phyloP scores from a whole-genome alignment of 2,797 vertebrate genomes.

The Sparus aurata region DNA sequence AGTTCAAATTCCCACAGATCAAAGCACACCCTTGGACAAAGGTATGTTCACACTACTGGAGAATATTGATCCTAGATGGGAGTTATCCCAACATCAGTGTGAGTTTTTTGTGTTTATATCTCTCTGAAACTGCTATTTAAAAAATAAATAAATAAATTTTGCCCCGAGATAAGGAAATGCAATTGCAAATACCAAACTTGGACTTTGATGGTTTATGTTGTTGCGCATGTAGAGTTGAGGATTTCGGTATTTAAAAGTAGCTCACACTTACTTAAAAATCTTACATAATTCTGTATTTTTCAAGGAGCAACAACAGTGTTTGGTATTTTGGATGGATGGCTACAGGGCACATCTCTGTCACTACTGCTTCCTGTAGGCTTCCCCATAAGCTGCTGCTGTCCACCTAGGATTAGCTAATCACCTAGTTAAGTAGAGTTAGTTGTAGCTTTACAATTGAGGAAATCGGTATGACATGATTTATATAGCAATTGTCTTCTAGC shows the following conservation, averaged over 20 bases:
- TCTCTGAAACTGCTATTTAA: no score
- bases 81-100: neutral
- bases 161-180: neutral
- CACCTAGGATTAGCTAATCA: neutral
- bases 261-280: neutral
- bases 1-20: constrained; percentile 98
- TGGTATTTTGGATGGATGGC: neutral
- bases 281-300: neutral
- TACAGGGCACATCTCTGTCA: neutral
- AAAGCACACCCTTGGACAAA: constrained; percentile 98
- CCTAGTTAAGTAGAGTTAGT: no score
- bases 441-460: neutral
- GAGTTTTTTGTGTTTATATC: neutral
- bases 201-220: neutral
- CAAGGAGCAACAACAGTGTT: neutral
- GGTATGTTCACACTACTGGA: constrained; percentile 73
- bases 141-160: no score
- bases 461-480: neutral
- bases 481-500: neutral
- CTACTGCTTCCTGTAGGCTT: neutral
- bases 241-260: neutral
- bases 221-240: neutral
- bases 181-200: neutral
- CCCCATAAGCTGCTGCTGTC: neutral
- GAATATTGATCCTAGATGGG: neutral